Evolutionary conservation across 2,888 invertebrate genomes (phyloP).

Genomic region (Cremastinae sp.): DNA sequence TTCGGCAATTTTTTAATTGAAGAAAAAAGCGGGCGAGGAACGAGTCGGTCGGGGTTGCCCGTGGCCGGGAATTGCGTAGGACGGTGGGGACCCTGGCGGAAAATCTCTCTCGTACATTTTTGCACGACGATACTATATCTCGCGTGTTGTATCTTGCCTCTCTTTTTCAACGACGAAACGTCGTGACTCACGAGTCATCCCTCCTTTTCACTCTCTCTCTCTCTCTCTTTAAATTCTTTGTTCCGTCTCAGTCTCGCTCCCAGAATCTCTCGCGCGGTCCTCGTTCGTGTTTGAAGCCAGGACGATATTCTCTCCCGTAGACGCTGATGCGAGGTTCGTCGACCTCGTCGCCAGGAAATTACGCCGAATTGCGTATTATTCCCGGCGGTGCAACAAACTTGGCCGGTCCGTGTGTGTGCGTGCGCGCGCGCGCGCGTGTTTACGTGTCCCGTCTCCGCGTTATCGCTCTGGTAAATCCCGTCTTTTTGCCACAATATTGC

Average conservation of each 20-base stretch:
- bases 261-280: constrained; percentile 29
- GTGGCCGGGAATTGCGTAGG: constrained; percentile 44
- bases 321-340: constrained; percentile 70
- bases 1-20: constrained; percentile 20
- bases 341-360: constrained; percentile 75
- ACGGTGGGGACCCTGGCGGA: constrained; percentile 48
- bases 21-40: constrained; percentile 1
- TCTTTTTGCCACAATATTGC: constrained; percentile 15
- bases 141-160: constrained; percentile 38
- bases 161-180: constrained; percentile 61
- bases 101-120: constrained; percentile 35
- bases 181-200: constrained; percentile 72
- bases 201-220: constrained; percentile 56
- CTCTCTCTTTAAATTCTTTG: constrained; percentile 37
- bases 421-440: too few species aligned
- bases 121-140: constrained; percentile 23
- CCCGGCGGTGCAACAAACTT: constrained; percentile 64
- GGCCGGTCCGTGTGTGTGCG: neutral
- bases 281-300: constrained; percentile 51
- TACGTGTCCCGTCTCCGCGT: constrained; percentile 14
- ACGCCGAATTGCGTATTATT: constrained; percentile 75
- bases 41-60: constrained; percentile 10
- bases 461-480: constrained; percentile 43
- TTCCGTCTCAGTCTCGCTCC: constrained; percentile 59
- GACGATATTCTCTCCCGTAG: constrained; percentile 69